Evolutionary conservation across 2,888 invertebrate genomes (phyloP).

Genomic region (Diploptera punctata): DNA sequence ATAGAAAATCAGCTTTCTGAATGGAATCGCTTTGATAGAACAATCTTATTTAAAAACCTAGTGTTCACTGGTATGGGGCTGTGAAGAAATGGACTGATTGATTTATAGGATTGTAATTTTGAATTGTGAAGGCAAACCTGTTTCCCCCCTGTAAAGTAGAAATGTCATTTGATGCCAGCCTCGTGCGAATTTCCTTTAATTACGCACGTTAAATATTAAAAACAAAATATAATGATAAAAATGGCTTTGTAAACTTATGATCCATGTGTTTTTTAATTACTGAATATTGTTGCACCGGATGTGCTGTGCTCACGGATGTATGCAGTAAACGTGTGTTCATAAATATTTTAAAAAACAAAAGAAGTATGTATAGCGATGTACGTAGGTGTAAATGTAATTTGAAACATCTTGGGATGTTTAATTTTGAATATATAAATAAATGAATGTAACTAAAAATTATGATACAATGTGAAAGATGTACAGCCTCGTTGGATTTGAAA

Average conservation of each 20-base stretch:
- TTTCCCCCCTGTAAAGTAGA: too few species aligned
- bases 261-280: slow-evolving; percentile 14
- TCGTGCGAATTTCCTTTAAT: neutral
- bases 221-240: too few species aligned
- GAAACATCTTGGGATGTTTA: slow-evolving; percentile 3
- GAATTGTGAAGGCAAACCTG: too few species aligned
- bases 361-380: slow-evolving; percentile 21
- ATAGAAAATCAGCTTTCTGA: slow-evolving; percentile 15
- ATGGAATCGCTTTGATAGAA: slow-evolving; percentile 3
- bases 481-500: too few species aligned
- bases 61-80: slow-evolving; percentile 25
- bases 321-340: slow-evolving; percentile 30
- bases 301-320: slow-evolving; percentile 30
- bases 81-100: slow-evolving; percentile 16
- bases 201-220: too few species aligned
- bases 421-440: slow-evolving; percentile 20
- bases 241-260: slow-evolving; percentile 15
- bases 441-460: slow-evolving; percentile 18
- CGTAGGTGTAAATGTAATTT: slow-evolving; percentile 20
- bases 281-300: slow-evolving; percentile 9
- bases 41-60: neutral
- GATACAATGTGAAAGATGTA: slow-evolving; percentile 17
- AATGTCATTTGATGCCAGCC: neutral
- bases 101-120: too few species aligned
- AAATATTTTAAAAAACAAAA: slow-evolving; percentile 24